Evolutionary conservation across 2,797 vertebrate genomes (phyloP).

Genomic region (Hephaestus fuliginosus): DNA sequence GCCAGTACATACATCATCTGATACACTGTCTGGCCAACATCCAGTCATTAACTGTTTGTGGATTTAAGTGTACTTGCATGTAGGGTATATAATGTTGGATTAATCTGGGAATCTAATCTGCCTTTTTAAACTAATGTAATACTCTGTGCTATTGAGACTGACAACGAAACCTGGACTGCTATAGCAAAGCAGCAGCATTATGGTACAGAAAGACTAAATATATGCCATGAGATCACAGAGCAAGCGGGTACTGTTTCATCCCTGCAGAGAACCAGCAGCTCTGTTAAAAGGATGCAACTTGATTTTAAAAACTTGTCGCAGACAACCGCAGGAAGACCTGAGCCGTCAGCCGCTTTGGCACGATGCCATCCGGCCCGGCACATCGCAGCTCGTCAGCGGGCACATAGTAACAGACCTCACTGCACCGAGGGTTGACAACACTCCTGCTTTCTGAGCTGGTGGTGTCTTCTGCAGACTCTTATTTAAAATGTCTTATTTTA

Average conservation of each 20-base stretch:
- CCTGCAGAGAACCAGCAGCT: constrained; percentile 30
- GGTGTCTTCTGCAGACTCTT: constrained; percentile 8
- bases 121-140: not conserved
- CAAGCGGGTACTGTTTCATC: constrained; percentile 34
- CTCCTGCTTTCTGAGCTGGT: constrained; percentile 12
- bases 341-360: constrained; percentile 35
- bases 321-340: constrained; percentile 43
- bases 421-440: constrained; percentile 2
- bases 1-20: not conserved
- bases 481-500: constrained; percentile 15
- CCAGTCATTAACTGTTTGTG: not conserved
- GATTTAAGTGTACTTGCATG: constrained; percentile 1
- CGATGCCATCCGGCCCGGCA: constrained; percentile 8
- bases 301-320: constrained; percentile 36
- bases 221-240: constrained; percentile 40
- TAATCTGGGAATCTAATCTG: not conserved
- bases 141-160: not conserved
- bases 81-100: not conserved
- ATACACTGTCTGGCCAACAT: not conserved
- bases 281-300: constrained; percentile 42
- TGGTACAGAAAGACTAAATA: constrained; percentile 2
- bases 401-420: constrained; percentile 18
- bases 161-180: not conserved
- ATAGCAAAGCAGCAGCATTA: constrained; percentile 12
- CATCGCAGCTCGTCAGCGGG: constrained; percentile 1